Percentiles rank a stretch among this genome's conserved stretches.
Conservation (phyloP, 2,888 invertebrate genomes). For the Unio delphinus region DNA sequence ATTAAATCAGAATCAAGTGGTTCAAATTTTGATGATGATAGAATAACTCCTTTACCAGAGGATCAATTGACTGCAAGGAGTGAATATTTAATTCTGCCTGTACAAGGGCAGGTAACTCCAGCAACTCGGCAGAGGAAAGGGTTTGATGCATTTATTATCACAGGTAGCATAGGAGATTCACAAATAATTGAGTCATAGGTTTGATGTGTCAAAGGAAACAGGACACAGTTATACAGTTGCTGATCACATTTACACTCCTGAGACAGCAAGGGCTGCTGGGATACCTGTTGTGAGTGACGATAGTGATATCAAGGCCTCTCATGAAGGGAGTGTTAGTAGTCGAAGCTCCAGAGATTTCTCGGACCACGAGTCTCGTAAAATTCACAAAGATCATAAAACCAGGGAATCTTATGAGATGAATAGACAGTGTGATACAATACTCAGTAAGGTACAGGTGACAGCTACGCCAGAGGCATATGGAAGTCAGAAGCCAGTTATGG, state of each 20-base stretch:
- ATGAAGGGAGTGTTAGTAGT: slow-evolving; percentile 59
- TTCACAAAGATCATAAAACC: slow-evolving; percentile 63
- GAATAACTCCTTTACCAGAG: slow-evolving; percentile 40
- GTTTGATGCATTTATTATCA: slow-evolving; percentile 33
- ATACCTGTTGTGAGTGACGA: slow-evolving; percentile 61
- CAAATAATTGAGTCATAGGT: slow-evolving; percentile 18
- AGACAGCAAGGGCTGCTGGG: slow-evolving; percentile 62
- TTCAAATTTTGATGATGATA: slow-evolving; percentile 29
- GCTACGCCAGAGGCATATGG: slow-evolving; percentile 24
- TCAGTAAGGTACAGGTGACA: slow-evolving; percentile 11
- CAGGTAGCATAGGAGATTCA: slow-evolving; percentile 25
- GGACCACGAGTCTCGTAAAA: slow-evolving; percentile 67
- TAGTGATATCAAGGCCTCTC: slow-evolving; percentile 26
- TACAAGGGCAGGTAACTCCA: not conserved
- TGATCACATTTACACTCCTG: slow-evolving; percentile 49
- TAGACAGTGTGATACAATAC: slow-evolving; percentile 2
- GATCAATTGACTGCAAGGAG: slow-evolving; percentile 25
- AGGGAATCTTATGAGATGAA: slow-evolving; percentile 40
- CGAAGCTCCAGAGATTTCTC: slow-evolving; percentile 65
- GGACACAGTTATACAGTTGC: slow-evolving; percentile 57
- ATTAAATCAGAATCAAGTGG: slow-evolving; percentile 10
- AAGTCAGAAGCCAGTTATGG: slow-evolving; percentile 36
- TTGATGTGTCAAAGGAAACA: slow-evolving; percentile 25
- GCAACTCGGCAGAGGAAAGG: not conserved
- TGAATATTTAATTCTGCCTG: slow-evolving; percentile 4